Percentiles rank a stretch among this genome's conserved stretches.
Conservation (phyloP, 2,113 vertebrate species). For the Corapipo altera region DNA sequence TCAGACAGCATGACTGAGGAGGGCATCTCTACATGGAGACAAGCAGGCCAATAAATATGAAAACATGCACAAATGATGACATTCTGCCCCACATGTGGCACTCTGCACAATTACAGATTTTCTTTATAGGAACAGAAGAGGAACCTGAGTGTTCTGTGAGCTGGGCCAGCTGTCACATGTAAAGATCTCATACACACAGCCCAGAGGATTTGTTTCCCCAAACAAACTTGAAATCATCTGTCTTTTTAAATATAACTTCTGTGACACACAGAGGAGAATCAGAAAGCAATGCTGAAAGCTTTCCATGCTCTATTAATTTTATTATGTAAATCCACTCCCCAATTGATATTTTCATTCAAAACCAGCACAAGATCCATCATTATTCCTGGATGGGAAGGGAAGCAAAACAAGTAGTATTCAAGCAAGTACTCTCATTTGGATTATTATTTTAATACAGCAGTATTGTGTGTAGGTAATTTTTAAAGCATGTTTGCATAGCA, state of each 20-base stretch:
- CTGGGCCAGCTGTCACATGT: not conserved
- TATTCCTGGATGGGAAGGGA: not conserved
- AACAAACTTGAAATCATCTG: slow-evolving; percentile 49
- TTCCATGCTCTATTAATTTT: slow-evolving; percentile 65
- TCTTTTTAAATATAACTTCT: slow-evolving; percentile 50
- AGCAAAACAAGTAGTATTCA: slow-evolving; percentile 43
- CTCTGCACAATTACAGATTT: not conserved
- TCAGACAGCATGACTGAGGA: slow-evolving; percentile 47
- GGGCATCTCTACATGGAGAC: slow-evolving; percentile 45
- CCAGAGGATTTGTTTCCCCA: slow-evolving; percentile 44
- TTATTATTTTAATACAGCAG: slow-evolving; percentile 49
- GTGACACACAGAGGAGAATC: slow-evolving; percentile 37
- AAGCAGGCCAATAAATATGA: not conserved
- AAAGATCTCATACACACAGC: not conserved
- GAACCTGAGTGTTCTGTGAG: not conserved
- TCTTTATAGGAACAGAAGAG: not conserved
- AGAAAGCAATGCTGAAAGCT: slow-evolving; percentile 31
- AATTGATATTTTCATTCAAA: slow-evolving; percentile 58
- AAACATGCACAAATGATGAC: not conserved
- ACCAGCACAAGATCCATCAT: not conserved
- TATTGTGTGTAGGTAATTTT: slow-evolving; percentile 49
- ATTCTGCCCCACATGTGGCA: slow-evolving; percentile 31
- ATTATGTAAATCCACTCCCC: slow-evolving; percentile 64
- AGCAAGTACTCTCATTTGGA: slow-evolving; percentile 19
- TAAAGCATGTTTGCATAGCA: slow-evolving; percentile 54